phyloP scores from a whole-genome alignment of 2,888 invertebrate genomes.

The Hypsopygia costalis region DNA sequence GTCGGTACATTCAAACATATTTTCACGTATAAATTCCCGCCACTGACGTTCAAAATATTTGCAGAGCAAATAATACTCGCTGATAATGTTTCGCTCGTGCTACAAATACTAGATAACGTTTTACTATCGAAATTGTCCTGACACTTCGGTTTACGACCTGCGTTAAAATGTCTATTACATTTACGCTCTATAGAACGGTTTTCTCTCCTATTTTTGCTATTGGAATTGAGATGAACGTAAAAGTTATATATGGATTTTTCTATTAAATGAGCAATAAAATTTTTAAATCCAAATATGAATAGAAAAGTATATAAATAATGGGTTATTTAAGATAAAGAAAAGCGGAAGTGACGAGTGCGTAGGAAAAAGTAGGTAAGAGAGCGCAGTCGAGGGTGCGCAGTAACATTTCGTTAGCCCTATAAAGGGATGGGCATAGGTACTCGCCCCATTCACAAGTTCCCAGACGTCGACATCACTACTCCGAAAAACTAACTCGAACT shows the following conservation, averaged over 20 bases:
- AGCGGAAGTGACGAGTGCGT: conserved; percentile 29
- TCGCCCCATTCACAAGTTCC: conserved; percentile 66
- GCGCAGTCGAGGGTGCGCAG: conserved; percentile 72
- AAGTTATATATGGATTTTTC: background rate
- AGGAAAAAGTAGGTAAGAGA: conserved; percentile 29
- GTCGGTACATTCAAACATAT: conserved; percentile 1
- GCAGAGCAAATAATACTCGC: conserved; percentile 44
- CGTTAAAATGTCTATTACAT: conserved; percentile 26
- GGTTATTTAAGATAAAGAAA: conserved; percentile 8
- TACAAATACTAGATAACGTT: conserved; percentile 48
- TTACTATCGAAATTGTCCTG: conserved; percentile 30
- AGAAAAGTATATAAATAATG: no score
- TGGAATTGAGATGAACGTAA: background rate
- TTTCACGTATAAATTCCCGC: conserved; percentile 8
- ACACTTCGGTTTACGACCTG: conserved; percentile 20
- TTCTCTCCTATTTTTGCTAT: background rate
- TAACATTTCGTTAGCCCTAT: conserved; percentile 53
- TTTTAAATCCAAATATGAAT: no score
- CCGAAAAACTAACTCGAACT: conserved; percentile 35
- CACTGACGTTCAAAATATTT: conserved; percentile 57
- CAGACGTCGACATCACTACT: conserved; percentile 49
- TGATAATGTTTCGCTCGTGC: conserved; percentile 62
- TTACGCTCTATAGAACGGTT: conserved; percentile 14
- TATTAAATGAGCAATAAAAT: background rate
- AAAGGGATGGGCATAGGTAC: conserved; percentile 54